Conservation (phyloP, 1,140 invertebrate genomes). For the Polypedilum pembai region DNA sequence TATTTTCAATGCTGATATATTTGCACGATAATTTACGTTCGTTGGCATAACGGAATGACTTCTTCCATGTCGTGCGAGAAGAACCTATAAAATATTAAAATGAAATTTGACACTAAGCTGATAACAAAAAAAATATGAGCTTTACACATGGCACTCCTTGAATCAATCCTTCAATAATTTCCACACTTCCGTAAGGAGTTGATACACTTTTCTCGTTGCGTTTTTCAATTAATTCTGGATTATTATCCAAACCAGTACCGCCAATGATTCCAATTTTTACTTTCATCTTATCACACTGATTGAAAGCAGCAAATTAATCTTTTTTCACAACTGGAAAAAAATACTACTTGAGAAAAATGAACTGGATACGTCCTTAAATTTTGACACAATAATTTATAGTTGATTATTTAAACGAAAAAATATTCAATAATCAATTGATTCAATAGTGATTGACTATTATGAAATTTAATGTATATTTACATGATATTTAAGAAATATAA, state of each 20-base stretch:
- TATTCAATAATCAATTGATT: too few species aligned
- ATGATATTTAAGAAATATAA: too few species aligned
- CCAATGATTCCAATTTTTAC: constrained; percentile 14
- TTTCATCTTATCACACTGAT: background rate
- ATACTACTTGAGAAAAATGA: too few species aligned
- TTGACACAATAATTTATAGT: too few species aligned
- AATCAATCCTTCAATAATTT: background rate
- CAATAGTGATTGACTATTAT: too few species aligned
- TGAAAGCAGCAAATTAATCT: too few species aligned
- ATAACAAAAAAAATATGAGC: background rate
- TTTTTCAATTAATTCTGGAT: background rate
- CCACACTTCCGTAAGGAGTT: background rate
- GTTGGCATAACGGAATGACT: too few species aligned
- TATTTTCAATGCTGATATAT: constrained; percentile 27
- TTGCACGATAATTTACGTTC: constrained; percentile 24
- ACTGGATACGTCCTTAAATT: too few species aligned
- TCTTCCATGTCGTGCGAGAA: constrained; percentile 41
- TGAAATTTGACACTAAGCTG: background rate
- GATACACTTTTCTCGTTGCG: background rate
- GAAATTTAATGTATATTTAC: too few species aligned
- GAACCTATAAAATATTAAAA: background rate
- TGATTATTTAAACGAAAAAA: too few species aligned
- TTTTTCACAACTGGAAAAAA: too few species aligned
- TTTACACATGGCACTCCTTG: background rate
- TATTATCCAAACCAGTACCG: background rate